These are phyloP conservation scores for Tetraodon nigroviridis DNA, from an alignment of 2,113 vertebrate species.

Conservation along the genomic window DNA sequence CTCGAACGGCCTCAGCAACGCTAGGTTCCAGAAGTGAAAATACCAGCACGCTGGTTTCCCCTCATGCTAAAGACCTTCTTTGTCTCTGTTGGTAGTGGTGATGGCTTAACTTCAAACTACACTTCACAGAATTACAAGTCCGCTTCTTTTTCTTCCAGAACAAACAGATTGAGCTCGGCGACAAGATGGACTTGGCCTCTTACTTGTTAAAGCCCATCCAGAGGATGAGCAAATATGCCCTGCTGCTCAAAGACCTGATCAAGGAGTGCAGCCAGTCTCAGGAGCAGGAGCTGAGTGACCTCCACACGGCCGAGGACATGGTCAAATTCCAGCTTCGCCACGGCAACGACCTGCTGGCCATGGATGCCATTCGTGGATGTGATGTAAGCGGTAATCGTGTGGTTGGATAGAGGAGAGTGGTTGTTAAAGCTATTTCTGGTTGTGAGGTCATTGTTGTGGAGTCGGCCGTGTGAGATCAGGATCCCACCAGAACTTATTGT, in stretches of 20 bases:
- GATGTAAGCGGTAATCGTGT: slow-evolving; percentile 78
- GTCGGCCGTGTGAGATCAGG: slow-evolving; percentile 30
- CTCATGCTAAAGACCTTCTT: too few relatives aligned
- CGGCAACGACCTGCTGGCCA: slow-evolving; percentile 92
- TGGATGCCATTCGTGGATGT: slow-evolving; percentile 94
- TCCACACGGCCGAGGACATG: slow-evolving; percentile 86
- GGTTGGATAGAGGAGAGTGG: slow-evolving; percentile 1
- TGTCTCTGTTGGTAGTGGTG: too few relatives aligned
- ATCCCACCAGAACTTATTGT: slow-evolving; percentile 47
- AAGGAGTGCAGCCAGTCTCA: slow-evolving; percentile 85
- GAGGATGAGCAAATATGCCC: slow-evolving; percentile 93
- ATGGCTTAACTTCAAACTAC: background rate
- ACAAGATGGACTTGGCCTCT: slow-evolving; percentile 94
- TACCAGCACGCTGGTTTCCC: background rate
- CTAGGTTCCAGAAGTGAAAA: background rate
- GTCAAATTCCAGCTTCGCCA: slow-evolving; percentile 95
- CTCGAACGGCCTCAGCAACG: slow-evolving; percentile 4
- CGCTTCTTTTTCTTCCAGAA: slow-evolving; percentile 67
- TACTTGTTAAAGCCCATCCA: slow-evolving; percentile 96
- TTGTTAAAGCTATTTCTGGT: slow-evolving; percentile 32
- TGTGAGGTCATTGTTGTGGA: slow-evolving; percentile 30
- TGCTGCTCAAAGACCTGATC: slow-evolving; percentile 91
- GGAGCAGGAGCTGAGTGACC: slow-evolving; percentile 83
- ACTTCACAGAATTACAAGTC: slow-evolving; percentile 3
- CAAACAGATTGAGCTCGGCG: slow-evolving; percentile 87